Conservation (phyloP, 2,888 invertebrate genomes). For the Busseola fusca region DNA sequence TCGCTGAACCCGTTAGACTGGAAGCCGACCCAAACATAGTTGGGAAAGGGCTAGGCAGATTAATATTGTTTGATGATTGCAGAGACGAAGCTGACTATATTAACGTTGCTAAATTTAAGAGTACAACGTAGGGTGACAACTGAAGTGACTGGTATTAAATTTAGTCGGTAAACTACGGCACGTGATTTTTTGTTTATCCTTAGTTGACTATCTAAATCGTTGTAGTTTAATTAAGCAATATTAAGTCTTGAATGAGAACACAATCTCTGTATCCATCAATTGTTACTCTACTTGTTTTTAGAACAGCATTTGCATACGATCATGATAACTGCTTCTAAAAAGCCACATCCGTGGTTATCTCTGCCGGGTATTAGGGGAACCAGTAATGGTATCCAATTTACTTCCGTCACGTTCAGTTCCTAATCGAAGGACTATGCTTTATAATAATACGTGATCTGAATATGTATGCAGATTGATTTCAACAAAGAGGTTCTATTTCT, state of each 20-base stretch:
- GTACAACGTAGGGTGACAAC: too few relatives aligned
- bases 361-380: conserved; percentile 26
- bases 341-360: conserved; percentile 18
- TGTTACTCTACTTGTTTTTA: neutral
- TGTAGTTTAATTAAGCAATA: neutral
- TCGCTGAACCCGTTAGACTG: neutral
- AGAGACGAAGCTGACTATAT: too few relatives aligned
- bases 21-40: neutral
- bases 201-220: too few relatives aligned
- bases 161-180: too few relatives aligned
- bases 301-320: conserved; percentile 14
- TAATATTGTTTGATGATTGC: neutral
- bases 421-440: conserved; percentile 71
- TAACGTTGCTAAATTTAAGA: too few relatives aligned
- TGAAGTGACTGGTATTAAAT: too few relatives aligned
- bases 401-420: conserved; percentile 65
- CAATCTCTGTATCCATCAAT: neutral
- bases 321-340: conserved; percentile 10
- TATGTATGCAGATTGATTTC: conserved; percentile 56
- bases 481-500: conserved; percentile 28
- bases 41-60: neutral
- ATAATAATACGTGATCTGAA: conserved; percentile 71
- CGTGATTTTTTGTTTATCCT: too few relatives aligned
- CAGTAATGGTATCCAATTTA: conserved; percentile 65
- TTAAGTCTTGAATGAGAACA: neutral